Percentiles rank a stretch among this genome's conserved stretches.
These are phyloP conservation scores for Takifugu flavidus DNA, from an alignment of 2,113 vertebrate species.

Conservation along the genomic window DNA sequence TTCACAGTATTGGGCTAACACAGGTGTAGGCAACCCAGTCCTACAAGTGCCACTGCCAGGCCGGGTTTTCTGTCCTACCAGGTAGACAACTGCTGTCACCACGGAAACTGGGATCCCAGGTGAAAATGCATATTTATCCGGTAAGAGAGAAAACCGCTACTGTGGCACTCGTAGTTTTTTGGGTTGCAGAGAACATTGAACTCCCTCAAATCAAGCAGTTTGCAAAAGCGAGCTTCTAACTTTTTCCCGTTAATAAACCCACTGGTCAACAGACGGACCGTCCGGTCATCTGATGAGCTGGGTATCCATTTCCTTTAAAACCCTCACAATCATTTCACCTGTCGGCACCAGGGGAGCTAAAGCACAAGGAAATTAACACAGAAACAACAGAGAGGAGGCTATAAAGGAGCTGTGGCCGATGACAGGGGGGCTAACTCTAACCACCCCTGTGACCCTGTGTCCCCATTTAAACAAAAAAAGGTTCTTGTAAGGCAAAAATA, in stretches of 20 bases:
- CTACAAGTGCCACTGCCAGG: too few relatives aligned
- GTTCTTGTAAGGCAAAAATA: background rate
- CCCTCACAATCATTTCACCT: background rate
- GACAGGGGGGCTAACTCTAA: conserved; percentile 2
- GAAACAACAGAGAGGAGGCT: background rate
- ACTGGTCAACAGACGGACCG: conserved; percentile 11
- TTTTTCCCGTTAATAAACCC: conserved; percentile 3
- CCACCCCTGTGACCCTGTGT: background rate
- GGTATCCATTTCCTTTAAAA: conserved; percentile 14
- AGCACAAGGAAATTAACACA: background rate
- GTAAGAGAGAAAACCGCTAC: too few relatives aligned
- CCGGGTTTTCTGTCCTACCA: too few relatives aligned
- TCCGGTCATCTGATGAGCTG: conserved; percentile 5
- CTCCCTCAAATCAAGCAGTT: background rate
- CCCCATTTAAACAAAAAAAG: background rate
- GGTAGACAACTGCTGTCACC: too few relatives aligned
- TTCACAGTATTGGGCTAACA: too few relatives aligned
- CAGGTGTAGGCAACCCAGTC: too few relatives aligned
- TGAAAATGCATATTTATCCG: too few relatives aligned
- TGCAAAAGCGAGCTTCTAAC: background rate
- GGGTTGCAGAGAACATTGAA: too few relatives aligned
- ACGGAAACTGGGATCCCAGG: too few relatives aligned
- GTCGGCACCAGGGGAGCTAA: conserved; percentile 16
- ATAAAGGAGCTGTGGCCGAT: background rate
- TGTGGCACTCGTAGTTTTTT: too few relatives aligned